Evolutionary conservation across 2,113 vertebrate species (phyloP), one percentile per base, ranked within the genome.

Genomic region (Alligator sinensis): DNA sequence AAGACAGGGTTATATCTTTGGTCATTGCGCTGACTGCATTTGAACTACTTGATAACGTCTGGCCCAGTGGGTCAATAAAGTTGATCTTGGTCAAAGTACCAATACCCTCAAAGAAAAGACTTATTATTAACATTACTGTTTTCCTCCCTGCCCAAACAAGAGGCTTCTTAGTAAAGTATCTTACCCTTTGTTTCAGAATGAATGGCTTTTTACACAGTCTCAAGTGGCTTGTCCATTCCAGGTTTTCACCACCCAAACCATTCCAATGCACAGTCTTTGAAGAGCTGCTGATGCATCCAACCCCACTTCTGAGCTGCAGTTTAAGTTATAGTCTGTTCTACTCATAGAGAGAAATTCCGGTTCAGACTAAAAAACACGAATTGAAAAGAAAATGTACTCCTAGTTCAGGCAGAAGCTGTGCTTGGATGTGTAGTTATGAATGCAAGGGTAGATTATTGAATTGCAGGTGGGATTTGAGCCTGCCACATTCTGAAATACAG

Each of bases 1-100:
- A 91, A 59, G 66, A 61, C 30, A 92, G 77, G 21, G 70, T 88
- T 91, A 90, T 58, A 88, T 59, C 77, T 78, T 55, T 82, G 90
- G 70, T 85, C 25, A 1, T 66, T 88, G 64, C 54, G 78, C 47
- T 47, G 47, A 47, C 9, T 47, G 47, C 47, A 47, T 47, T 47
- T 47, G 47, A 47, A 47, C 47, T 47, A 47, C 47, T 47, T 47
- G 47, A 77, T 60, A 70, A 70, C 64, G 59, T 90, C 96, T 95
- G 94, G 87, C 91, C 87, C 88, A 88, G 47, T 87, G 95, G 92
- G 87, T 60, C 80, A 47, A 61, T 4, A 2, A 34, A 3, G 9
- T 84, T 17, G 1, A 61, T 63, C 63, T 47, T 55, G 0, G 78
- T 91, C 30, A 1, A 30, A 21, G 7, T 28, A 9, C 5, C n/a